Percentiles rank a stretch among this genome's conserved stretches.
Conservation (phyloP, 1,140 invertebrate species). For the Drosophila triauraria region DNA sequence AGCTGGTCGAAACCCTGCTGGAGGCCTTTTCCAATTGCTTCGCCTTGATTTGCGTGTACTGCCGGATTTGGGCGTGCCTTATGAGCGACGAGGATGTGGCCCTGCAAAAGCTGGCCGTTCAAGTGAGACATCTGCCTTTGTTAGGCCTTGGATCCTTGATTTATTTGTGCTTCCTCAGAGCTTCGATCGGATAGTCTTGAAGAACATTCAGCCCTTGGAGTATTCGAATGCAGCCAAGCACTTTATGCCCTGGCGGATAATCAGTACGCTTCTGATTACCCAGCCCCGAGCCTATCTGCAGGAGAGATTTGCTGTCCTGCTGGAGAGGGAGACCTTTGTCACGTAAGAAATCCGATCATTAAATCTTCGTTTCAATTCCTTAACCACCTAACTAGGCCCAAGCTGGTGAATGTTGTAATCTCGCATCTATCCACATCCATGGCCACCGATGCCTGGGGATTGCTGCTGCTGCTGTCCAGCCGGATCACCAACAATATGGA, state of each 20-base stretch:
- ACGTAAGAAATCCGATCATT: conserved; percentile 33
- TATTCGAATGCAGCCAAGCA: conserved; percentile 71
- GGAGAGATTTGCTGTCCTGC: conserved; percentile 43
- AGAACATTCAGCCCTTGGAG: conserved; percentile 72
- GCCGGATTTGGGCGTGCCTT: conserved; percentile 70
- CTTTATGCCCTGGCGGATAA: conserved; percentile 80
- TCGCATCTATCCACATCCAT: conserved; percentile 75
- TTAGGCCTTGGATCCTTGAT: neutral
- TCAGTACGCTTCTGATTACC: conserved; percentile 61
- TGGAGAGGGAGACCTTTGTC: conserved; percentile 54
- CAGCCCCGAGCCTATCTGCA: conserved; percentile 75
- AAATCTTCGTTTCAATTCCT: neutral
- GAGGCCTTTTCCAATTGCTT: conserved; percentile 69
- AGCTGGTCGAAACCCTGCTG: conserved; percentile 66
- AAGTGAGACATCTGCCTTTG: conserved; percentile 30
- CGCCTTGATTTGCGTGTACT: conserved; percentile 73
- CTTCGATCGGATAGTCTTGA: conserved; percentile 61
- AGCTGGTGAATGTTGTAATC: conserved; percentile 67
- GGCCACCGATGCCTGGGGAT: conserved; percentile 80
- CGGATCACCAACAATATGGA: conserved; percentile 79
- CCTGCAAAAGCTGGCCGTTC: conserved; percentile 65
- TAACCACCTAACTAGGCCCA: conserved; percentile 35
- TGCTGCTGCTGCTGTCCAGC: conserved; percentile 65
- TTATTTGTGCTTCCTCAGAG: conserved; percentile 46
- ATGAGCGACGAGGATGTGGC: conserved; percentile 70